Base-by-base conservation (phyloP, 2,888 invertebrate genomes). In the Athripsodes cinereus region DNA sequence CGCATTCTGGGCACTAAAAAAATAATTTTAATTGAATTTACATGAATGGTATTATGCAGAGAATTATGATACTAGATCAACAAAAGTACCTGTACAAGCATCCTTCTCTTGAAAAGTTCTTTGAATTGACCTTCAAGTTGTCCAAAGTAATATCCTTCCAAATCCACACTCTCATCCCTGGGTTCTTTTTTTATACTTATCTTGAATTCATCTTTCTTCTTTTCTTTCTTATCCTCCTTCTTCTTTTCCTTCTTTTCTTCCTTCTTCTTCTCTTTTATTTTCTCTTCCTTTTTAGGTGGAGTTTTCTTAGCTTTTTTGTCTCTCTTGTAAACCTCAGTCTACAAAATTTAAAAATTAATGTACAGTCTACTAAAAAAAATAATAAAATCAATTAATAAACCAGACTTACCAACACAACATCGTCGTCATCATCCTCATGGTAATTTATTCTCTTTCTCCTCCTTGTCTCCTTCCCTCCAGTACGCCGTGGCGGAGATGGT, bases 101-200 rank as follows among this genome's bases (percentile, higher is more conserved):
- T 61, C 22, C 48, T 52, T 10, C 48, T 53, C n/a, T 55, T 58
- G 22, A 19, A 48, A 5, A 34, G 44, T 40, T 61, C 49, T 16
- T 63, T 60, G 11, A 64, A 61, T 22, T 65, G 66, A 1, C 77
- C 78, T 1, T 73, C 75, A 1, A 74, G 68, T 64, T 80, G 80
- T 0, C 85, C 86, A 65, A 85, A 86, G 72, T 85, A 86, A 66
- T 81, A 85, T 58, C 80, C 75, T 69, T 85, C 85, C 66, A 86
- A 72, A 1, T 74, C 72, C 21, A 82, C 81, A 62, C 82, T 77
- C 1, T 74, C 72, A 26, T 82, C 81, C 62, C 82, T 76, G 67
- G 75, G 72, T 54, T 76, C 76, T 65, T 75, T 75, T 69, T 76
- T 76, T 65, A 76, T 76, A 59, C 62, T 75, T 18, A 76, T 69